Base-by-base conservation (phyloP, 92 coral and sea anemone genomes). In the Scolanthus callimorphus region DNA sequence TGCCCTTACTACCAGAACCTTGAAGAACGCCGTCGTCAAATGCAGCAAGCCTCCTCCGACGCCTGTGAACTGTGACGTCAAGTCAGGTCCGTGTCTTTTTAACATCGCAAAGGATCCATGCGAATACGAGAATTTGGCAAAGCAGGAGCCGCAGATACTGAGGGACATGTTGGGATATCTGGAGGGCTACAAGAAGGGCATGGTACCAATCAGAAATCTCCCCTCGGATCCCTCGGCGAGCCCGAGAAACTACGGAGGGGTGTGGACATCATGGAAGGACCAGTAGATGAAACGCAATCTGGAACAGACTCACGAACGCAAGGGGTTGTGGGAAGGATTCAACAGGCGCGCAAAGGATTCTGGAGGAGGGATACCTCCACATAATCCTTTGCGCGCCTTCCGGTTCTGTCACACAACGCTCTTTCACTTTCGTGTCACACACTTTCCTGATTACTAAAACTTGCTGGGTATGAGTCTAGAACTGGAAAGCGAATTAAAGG, bases 51-150 rank as follows among this genome's bases (percentile, higher is more conserved):
- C 90, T 17, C 95, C 95, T 0, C 28, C 59, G 10, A 34, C 62
- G 1, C 72, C 86, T 0, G 46, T 69, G 0, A 38, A 78, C 62
- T 87, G 95, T 49, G 82, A 90, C 17, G 54, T 22, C 19, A 10
- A 59, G 34, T 31, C 43, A 2, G 95, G 95, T n/a, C 95, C 95
- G 17, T 87, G 95, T 34, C 51, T 87, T 65, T 87, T 87, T 55
- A 64, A 87, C 60, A 28, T 87, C 8, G 52, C 34, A 3, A 67
- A 70, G 4, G 95, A 87, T 59, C 95, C 95, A 8, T 87, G 95
- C 30, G 95, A 87, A 26, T 82, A 87, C 59, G 80, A 72, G 1
- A 74, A 87, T 60, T 67, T 55, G 24, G 95, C 95, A 0, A 58
- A 65, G 20, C 54, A 55, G 27, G 39, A 87, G 11, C 70, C 86